Evolutionary conservation across 2,888 invertebrate species (phyloP).

Genomic region (Anticlea derivata): DNA sequence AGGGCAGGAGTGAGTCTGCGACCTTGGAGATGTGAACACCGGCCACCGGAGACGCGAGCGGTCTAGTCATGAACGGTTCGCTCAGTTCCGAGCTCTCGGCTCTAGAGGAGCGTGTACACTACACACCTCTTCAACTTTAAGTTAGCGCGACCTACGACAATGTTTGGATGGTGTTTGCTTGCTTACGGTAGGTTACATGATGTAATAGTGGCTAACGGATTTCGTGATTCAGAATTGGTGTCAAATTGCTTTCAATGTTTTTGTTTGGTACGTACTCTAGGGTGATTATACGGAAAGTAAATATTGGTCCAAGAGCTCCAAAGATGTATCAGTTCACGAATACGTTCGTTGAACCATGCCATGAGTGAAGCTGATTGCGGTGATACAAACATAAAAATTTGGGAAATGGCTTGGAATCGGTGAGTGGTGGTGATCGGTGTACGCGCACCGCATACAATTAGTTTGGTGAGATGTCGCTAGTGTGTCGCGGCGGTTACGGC

Average conservation of each 20-base stretch:
- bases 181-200: constrained; percentile 27
- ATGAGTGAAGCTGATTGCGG: not conserved
- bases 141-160: constrained; percentile 43
- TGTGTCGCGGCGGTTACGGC: constrained; percentile 65
- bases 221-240: constrained; percentile 24
- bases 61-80: constrained; percentile 28
- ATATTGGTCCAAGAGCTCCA: not conserved
- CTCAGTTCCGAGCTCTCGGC: constrained; percentile 23
- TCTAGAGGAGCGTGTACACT: constrained; percentile 22
- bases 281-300: too few relatives aligned
- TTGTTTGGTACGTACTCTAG: constrained; percentile 1
- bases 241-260: constrained; percentile 15
- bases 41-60: constrained; percentile 28
- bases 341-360: constrained; percentile 4
- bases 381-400: constrained; percentile 5
- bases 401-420: not conserved
- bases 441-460: constrained; percentile 31
- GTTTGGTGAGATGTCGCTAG: constrained; percentile 56
- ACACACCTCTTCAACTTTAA: constrained; percentile 15
- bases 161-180: constrained; percentile 27
- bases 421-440: constrained; percentile 19
- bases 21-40: constrained; percentile 26
- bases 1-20: constrained; percentile 26
- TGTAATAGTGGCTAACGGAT: constrained; percentile 32
- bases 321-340: not conserved